A percentile compares a stretch with the other conserved stretches of the same genome.
Conservation (phyloP, 2,113 vertebrate genomes). For the Butastur rufipennis region DNA sequence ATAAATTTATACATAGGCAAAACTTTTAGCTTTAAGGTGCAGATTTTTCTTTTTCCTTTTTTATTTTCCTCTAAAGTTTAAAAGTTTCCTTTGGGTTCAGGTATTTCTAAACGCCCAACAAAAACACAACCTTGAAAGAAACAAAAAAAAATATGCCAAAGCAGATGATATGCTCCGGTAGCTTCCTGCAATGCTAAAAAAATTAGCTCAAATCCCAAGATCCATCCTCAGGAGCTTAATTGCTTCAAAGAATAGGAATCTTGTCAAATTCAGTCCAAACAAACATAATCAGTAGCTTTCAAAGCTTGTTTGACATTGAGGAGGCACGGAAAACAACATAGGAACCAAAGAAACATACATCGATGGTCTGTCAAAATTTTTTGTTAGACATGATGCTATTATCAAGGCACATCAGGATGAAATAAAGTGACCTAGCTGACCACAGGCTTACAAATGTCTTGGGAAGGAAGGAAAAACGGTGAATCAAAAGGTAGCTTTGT, state of each 20-base stretch:
- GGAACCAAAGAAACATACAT: slow-evolving; percentile 71
- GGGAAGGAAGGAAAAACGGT: slow-evolving; percentile 78
- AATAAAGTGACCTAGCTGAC: slow-evolving; percentile 86
- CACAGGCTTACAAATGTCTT: slow-evolving; percentile 80
- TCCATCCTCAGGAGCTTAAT: slow-evolving; percentile 87
- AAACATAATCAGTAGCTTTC: slow-evolving; percentile 84
- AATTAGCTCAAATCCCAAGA: slow-evolving; percentile 83
- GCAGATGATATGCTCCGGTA: slow-evolving; percentile 73
- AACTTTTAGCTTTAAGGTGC: neutral
- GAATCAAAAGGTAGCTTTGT: slow-evolving; percentile 91
- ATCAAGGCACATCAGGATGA: slow-evolving; percentile 83
- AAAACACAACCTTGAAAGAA: slow-evolving; percentile 48
- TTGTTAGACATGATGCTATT: slow-evolving; percentile 77
- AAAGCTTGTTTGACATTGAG: slow-evolving; percentile 85
- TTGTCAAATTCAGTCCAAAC: slow-evolving; percentile 86
- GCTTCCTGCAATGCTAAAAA: slow-evolving; percentile 72
- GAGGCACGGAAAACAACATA: slow-evolving; percentile 75
- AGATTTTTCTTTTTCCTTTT: neutral
- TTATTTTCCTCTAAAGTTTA: neutral
- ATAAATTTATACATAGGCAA: neutral
- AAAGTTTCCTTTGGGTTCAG: neutral
- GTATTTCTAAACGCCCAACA: neutral
- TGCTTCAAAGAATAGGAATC: slow-evolving; percentile 87
- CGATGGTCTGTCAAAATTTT: slow-evolving; percentile 79
- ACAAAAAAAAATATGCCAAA: slow-evolving; percentile 67